Conservation (phyloP, 1,140 invertebrate genomes). For the Rhopalosiphum padi region DNA sequence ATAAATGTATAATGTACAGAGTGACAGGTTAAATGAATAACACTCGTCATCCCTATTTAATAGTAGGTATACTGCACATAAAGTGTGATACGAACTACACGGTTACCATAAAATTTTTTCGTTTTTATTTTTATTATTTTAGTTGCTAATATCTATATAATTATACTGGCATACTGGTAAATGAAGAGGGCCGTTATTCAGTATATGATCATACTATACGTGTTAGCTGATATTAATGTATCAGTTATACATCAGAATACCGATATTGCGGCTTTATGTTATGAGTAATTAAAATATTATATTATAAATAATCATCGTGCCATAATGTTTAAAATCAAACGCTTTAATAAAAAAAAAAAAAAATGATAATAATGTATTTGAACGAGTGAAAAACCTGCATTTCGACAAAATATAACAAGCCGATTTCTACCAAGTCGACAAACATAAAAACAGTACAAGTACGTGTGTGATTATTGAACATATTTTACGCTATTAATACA, state of each 20-base stretch:
- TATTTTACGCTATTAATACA: not conserved
- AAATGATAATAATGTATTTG: not conserved
- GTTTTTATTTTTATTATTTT: not conserved
- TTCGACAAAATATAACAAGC: not conserved
- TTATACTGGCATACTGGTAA: not conserved
- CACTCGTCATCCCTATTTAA: not conserved
- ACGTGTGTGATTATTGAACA: not conserved
- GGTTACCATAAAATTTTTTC: not conserved
- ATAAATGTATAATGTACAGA: not conserved
- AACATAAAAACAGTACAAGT: not conserved
- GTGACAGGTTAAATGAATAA: not conserved
- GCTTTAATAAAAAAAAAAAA: not conserved
- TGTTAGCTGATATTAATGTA: not conserved
- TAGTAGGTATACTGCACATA: not conserved
- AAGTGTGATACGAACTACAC: not conserved
- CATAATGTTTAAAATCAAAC: not conserved
- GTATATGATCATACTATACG: not conserved
- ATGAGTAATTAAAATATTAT: not conserved
- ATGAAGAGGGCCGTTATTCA: not conserved
- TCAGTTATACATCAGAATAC: not conserved
- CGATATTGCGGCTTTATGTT: not conserved
- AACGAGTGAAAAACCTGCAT: not conserved
- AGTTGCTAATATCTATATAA: too few relatives aligned
- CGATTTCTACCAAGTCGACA: not conserved
- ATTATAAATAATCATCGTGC: not conserved